These are phyloP conservation scores for Anomalospiza imberbis DNA, from an alignment of 2,797 vertebrate species.

Conservation along the genomic window DNA sequence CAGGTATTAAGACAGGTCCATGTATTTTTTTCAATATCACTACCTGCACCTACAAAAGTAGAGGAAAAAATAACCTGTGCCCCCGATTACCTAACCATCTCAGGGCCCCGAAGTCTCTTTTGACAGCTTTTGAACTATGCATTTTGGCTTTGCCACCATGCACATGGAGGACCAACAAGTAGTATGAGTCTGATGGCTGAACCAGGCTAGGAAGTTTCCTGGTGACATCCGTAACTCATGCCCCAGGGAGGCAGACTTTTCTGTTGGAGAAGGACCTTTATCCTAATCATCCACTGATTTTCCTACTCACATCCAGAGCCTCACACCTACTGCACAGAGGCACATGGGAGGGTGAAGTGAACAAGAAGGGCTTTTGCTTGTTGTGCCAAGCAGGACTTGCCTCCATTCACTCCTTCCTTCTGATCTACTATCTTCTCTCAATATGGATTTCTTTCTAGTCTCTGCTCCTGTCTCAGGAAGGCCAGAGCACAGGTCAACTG, in stretches of 20 bases:
- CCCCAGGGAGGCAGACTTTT: not conserved
- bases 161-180: accelerated
- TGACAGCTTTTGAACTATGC: not conserved
- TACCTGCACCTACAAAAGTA: not conserved
- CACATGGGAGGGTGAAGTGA: not conserved
- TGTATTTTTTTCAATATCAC: not conserved
- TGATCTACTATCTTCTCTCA: not conserved
- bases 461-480: not conserved
- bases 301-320: not conserved
- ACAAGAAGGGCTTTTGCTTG: not conserved
- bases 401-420: not conserved
- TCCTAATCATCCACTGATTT: not conserved
- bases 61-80: not conserved
- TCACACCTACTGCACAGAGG: not conserved
- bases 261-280: not conserved
- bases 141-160: not conserved
- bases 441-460: not conserved
- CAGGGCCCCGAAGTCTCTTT: not conserved
- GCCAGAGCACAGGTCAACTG: not conserved
- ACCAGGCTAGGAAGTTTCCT: not conserved
- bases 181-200: not conserved
- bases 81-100: not conserved
- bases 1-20: not conserved
- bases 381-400: not conserved
- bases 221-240: accelerated